A percentile compares a stretch with the other conserved stretches of the same genome.
phyloP scores from a whole-genome alignment of 1,140 invertebrate genomes.

The Trichomalopsis sarcophagae region DNA sequence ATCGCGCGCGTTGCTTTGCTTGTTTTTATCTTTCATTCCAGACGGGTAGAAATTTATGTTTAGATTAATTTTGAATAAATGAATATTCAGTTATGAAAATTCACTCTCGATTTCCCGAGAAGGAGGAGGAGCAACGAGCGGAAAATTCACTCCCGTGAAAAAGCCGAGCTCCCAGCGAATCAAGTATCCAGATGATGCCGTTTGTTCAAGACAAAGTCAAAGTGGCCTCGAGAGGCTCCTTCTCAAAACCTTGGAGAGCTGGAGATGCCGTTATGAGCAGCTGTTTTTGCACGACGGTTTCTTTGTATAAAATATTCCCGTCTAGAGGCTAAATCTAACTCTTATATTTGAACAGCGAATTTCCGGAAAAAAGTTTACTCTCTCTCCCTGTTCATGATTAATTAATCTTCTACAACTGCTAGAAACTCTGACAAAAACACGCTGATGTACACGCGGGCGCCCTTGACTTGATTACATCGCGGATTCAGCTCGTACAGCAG shows the following conservation, averaged over 20 bases:
- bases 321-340: no score
- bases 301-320: background rate
- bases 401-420: background rate
- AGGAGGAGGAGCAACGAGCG: background rate
- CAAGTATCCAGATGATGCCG: constrained; percentile 48
- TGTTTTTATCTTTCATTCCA: background rate
- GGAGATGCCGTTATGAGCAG: background rate
- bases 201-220: constrained; percentile 40
- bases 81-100: background rate
- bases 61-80: background rate
- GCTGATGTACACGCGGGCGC: background rate
- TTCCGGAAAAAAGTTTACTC: background rate
- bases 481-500: constrained; percentile 1
- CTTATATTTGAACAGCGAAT: no score
- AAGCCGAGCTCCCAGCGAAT: constrained; percentile 34
- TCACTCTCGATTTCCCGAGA: background rate
- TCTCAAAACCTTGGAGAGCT: background rate
- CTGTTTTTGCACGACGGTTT: background rate
- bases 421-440: background rate
- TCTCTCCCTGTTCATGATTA: background rate
- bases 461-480: constrained; percentile 21
- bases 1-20: background rate
- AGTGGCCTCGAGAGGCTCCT: constrained; percentile 41
- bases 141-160: constrained; percentile 24
- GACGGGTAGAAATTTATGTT: no score